Conservation (phyloP, 2,797 vertebrate genomes). For the Vireo griseus region DNA sequence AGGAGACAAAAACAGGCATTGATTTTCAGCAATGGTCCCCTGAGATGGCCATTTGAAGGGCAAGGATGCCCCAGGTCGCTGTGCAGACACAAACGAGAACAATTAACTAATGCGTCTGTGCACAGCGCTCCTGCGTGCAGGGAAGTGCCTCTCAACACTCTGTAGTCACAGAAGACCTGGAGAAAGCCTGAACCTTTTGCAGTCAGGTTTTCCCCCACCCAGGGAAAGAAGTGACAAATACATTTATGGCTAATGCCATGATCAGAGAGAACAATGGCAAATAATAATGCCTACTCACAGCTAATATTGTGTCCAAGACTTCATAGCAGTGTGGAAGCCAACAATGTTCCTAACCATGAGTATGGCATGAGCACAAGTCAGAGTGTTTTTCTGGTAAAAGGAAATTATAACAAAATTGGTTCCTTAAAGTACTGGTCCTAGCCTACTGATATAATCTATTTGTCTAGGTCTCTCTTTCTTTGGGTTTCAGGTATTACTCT, state of each 20-base stretch:
- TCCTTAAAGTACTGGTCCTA: neutral
- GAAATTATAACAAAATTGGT: neutral
- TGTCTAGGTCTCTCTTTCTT: neutral
- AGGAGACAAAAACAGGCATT: neutral
- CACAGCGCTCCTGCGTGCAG: neutral
- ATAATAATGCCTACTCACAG: neutral
- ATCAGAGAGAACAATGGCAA: neutral
- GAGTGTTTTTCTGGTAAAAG: neutral
- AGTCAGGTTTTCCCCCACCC: neutral
- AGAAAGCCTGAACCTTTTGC: neutral
- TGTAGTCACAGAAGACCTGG: neutral
- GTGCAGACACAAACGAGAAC: neutral
- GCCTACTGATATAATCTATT: neutral
- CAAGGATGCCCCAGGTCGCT: neutral
- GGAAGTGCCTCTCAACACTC: neutral
- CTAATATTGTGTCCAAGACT: neutral
- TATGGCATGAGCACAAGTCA: neutral
- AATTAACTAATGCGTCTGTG: neutral
- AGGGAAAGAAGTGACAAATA: neutral
- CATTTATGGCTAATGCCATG: fast-evolving
- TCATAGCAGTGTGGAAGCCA: neutral
- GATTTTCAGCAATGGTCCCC: fast-evolving
- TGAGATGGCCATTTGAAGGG: neutral
- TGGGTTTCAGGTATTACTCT: neutral
- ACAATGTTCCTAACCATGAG: neutral